Base-by-base conservation (phyloP, 23 tunicate species). In the Halocynthia aurantium region DNA sequence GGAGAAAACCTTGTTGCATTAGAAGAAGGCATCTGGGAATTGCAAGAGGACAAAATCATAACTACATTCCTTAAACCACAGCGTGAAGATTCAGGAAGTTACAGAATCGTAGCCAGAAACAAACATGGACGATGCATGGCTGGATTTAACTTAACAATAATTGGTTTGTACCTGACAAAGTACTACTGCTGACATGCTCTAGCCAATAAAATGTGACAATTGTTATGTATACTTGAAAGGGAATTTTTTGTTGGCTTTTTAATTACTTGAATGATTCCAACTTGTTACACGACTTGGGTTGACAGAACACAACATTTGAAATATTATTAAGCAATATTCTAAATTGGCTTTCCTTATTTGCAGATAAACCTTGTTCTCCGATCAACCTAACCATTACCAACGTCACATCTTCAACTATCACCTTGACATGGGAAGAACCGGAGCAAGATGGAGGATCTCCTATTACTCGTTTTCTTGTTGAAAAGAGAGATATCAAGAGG, bases 381-480 rank as follows among this genome's bases (percentile, higher is more conserved):
- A 9, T 18, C 17, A 72, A 80, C 62, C 61, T 80, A 8, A 53
- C 83, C 12, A 62, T 80, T 20, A 51, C 75, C 54, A 52, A 68
- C 20, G 73, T 80, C n/a, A 70, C 83, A 22, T 19, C 73, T 10
- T 19, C 53, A 22, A 50, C 80, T 78, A 20, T 70, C 22, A 52
- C 76, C 8, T 52, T 80, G 51, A 55, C 18, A 13, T 80, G 83
- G 83, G 52, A 72, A 50, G 83, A 80, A 31, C 83, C 83, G 10
- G 77, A 80, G 53, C 78, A 80, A 5, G 83, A 80, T 70, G 83
- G 83, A 52, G 83, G 83, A 67, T 51, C 65, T 2, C 56, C 52
- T 10, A 69, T 80, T 49, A 67, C 76, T 8, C 55, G 80, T 8
- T 80, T 66, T 17, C 21, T 70, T 5, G 76, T 80, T 8, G 76